Evolutionary conservation across 2,888 invertebrate species (phyloP).

Genomic region (Ennomos quercinarius): DNA sequence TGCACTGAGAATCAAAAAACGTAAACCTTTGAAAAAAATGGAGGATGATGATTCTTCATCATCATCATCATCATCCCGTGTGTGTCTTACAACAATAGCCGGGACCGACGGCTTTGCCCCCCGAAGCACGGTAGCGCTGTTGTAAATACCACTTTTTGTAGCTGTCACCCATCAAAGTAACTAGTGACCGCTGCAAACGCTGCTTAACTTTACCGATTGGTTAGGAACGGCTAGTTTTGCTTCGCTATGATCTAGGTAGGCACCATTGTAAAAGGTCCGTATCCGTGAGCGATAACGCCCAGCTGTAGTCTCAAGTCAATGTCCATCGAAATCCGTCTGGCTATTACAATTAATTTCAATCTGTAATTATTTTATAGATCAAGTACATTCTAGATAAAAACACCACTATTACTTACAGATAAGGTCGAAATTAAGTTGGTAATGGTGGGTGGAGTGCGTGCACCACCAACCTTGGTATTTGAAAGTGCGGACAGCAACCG

Average conservation of each 20-base stretch:
- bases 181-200: too few relatives aligned
- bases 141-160: too few relatives aligned
- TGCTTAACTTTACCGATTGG: too few relatives aligned
- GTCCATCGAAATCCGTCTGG: slow-evolving; percentile 29
- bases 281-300: slow-evolving; percentile 47
- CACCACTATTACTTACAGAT: slow-evolving; percentile 24
- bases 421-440: slow-evolving; percentile 38
- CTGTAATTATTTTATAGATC: slow-evolving; percentile 50
- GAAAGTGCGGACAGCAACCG: slow-evolving; percentile 72
- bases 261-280: slow-evolving; percentile 15
- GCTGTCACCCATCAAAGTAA: not conserved
- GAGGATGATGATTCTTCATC: too few relatives aligned
- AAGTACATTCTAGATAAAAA: slow-evolving; percentile 34
- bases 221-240: too few relatives aligned
- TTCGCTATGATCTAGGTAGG: too few relatives aligned
- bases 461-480: slow-evolving; percentile 67
- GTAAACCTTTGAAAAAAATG: too few relatives aligned
- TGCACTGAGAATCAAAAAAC: too few relatives aligned
- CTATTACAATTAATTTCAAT: slow-evolving; percentile 58
- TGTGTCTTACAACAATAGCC: too few relatives aligned
- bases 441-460: slow-evolving; percentile 55
- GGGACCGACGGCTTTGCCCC: too few relatives aligned
- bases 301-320: slow-evolving; percentile 14
- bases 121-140: too few relatives aligned
- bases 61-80: too few relatives aligned